Evolutionary conservation across 2,113 vertebrate genomes (phyloP), one percentile per base, ranked within the genome.

Genomic region (Actenoides lindsayi): DNA sequence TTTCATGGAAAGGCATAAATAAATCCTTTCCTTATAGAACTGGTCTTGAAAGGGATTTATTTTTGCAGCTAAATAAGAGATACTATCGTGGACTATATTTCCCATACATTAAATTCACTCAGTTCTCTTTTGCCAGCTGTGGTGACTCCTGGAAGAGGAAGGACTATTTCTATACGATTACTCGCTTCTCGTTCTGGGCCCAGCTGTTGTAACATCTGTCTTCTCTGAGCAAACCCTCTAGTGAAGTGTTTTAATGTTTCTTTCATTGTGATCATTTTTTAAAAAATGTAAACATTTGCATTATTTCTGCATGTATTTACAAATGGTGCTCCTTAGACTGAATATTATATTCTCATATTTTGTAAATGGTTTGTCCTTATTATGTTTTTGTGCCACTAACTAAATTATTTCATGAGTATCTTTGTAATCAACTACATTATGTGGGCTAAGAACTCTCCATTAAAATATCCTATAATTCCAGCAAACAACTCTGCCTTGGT

Each of bases 161-260:
- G 73, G 33, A 83, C 30, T 44, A 56, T 56, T 92, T 74, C 79
- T 65, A 42, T 7, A 77, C 27, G 63, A 7, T 16, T 75, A 68
- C 73, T 85, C 89, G 90, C 88, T 95, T 97, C 92, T 80, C 71
- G 59, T 92, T 83, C 82, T 87, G 30, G 57, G 35, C 33, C 69
- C 80, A 90, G 37, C 71, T 42, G 82, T 11, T 25, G 19, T 51
- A 62, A 70, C 79, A 90, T 28, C 73, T 80, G 87, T 20, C 65
- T 88, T 83, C 13, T 39, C 68, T 10, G 23, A 88, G 50, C 21
- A 91, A 13, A 69, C 41, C 20, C 51, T 80, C 82, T 1, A 53
- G 37, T 56, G 30, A 90, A 83, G 24, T 7, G 33, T 13, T 84
- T 60, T 13, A 8, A 28, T n/a, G 16, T 31, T 71, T 54, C 33